A percentile compares a stretch with the other conserved stretches of the same genome.
Evolutionary conservation across 2,113 vertebrate species (phyloP).

Genomic region (Chamaetylas fuelleborni): DNA sequence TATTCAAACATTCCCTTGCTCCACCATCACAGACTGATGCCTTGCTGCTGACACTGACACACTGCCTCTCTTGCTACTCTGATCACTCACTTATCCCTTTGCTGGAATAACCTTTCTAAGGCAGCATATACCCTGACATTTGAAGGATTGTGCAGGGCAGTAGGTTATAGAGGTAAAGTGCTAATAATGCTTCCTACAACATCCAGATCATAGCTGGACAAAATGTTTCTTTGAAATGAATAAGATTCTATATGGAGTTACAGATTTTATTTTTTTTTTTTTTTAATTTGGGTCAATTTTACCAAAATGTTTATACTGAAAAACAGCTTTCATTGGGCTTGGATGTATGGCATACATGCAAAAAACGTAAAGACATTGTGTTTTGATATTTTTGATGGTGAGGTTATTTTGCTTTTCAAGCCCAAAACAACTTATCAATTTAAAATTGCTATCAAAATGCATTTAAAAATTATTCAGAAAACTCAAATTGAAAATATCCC

Average conservation of each 20-base stretch:
- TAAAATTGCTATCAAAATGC: not conserved
- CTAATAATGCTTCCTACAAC: not conserved
- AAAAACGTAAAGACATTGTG: not conserved
- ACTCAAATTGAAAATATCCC: not conserved
- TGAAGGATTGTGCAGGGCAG: not conserved
- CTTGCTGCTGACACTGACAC: not conserved
- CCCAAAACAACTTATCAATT: not conserved
- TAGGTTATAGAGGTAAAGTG: not conserved
- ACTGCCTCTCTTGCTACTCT: not conserved
- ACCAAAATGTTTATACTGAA: not conserved
- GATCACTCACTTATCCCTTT: not conserved
- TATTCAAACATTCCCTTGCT: not conserved
- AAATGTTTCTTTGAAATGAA: not conserved
- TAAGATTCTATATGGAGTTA: not conserved
- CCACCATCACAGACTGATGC: not conserved
- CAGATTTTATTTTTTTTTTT: not conserved
- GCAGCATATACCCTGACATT: not conserved
- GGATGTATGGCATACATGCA: not conserved
- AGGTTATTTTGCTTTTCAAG: not conserved
- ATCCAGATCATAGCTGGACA: not conserved
- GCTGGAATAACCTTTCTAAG: not conserved
- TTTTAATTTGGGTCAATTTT: not conserved
- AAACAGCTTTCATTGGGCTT: not conserved
- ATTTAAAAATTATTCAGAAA: not conserved
- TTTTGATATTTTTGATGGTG: not conserved